Conservation (phyloP, 1,140 invertebrate species). For the Trachymyrmex cornetzi region DNA sequence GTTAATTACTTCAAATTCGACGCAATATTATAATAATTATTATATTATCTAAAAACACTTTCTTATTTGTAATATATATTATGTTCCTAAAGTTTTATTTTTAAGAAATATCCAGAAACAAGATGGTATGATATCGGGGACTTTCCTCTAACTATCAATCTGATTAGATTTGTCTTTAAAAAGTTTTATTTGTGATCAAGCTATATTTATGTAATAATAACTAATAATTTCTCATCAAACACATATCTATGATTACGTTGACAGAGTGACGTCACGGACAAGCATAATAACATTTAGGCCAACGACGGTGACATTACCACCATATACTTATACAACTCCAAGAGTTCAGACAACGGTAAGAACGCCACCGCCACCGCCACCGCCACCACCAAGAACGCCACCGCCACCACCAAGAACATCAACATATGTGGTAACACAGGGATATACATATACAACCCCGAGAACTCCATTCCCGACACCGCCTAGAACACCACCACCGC, state of each 20-base stretch:
- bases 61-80: too few relatives aligned
- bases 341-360: background rate
- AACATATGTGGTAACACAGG: background rate
- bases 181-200: background rate
- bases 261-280: constrained; percentile 22
- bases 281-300: background rate
- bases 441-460: background rate
- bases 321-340: constrained; percentile 1
- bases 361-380: background rate
- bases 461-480: constrained; percentile 2
- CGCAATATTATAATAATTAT: too few relatives aligned
- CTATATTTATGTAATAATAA: constrained; percentile 7
- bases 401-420: background rate
- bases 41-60: too few relatives aligned
- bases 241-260: background rate
- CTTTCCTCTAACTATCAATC: background rate
- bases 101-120: too few relatives aligned
- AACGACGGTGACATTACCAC: background rate
- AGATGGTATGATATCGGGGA: too few relatives aligned
- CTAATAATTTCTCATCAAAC: background rate
- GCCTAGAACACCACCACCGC: background rate
- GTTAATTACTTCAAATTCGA: too few relatives aligned
- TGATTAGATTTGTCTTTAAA: background rate
- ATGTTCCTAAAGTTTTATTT: too few relatives aligned
- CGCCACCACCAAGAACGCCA: background rate